Evolutionary conservation across 2,888 invertebrate species (phyloP), one percentile per base, ranked within the genome.

Genomic region (Petrolisthes cinctipes): DNA sequence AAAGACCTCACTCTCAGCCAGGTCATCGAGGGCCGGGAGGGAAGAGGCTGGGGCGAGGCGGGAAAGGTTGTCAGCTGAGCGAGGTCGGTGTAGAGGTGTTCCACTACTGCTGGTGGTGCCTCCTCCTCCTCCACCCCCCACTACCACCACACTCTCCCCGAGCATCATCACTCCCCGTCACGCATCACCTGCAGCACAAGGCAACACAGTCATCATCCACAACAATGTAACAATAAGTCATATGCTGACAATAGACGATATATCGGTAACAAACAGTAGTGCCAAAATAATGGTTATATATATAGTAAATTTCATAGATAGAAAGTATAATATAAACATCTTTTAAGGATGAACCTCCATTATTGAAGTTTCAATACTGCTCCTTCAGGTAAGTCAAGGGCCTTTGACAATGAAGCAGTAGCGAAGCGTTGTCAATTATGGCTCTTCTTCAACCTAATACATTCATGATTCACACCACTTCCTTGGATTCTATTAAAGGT

Each of bases 1-100:
- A 66, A 91, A 90, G 78, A 91, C 91, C 82, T 91, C 91, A 11
- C 87, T 87, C 86, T 91, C 91, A 20, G 89, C 86, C 23, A 91
- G 88, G 68, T 91, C 91, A 75, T 91, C 90, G 20, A 91, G 87
- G 61, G 91, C 88, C 88, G 90, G 88, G 51, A 87, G 86, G 85
- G 90, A 89, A 90, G 89, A 84, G 82, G 87, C 90, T 56, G 88
- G 86, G 80, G 91, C 88, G 82, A 91, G 91, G 82, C 80, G 56
- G 84, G 88, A 87, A 80, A 91, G 83, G 85, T 88, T 86, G 82
- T 89, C 90, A 23, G 80, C 89, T 14, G 87, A 90, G 71, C 89
- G 90, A 17, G 90, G 89, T 57, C 89, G 87, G 78, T 82, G 68
- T 37, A 89, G 89, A 51, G 56, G 61, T 37, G 83, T 68, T 11